Base-by-base conservation (phyloP, 2,113 vertebrate genomes). In the Sylvietta virens region DNA sequence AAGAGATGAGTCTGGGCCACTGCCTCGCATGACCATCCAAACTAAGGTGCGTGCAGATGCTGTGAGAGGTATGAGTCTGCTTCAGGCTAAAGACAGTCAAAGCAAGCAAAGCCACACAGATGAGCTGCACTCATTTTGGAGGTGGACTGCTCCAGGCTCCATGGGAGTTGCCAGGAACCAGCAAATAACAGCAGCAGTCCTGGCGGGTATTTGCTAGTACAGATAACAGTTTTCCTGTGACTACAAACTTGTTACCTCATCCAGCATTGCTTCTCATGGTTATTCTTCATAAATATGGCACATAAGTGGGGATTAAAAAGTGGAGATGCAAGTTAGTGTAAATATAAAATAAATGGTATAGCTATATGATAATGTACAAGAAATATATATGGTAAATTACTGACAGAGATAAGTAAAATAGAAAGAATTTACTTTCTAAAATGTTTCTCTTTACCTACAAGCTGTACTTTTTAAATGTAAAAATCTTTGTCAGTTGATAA, bases 391-490 rank as follows among this genome's bases (percentile, higher is more conserved):
- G 22, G 21, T 22, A 47, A 66, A 67, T 56, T 66, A 33, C 16
- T 56, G 28, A 31, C n/a, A 16, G 8, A 30, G 33, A 45, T 39
- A 56, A 39, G 27, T 39, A 67, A 37, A 66, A 47, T 21, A 31
- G 21, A 54, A 92, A 72, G 12, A 35, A 58, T 45, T 74, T 82
- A 58, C 37, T 93, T 95, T 93, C 62, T 54, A 44, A 45, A 84
- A 80, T 72, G 39, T 80, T 96, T 86, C n/a, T 61, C 42, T 85
- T 91, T 88, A 39, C 77, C 30, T 83, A 57, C 24, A 94, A 79
- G 22, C 40, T 73, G 19, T 81, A 39, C 16, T 90, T 95, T 89
- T 91, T 23, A 74, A 83, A 81, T n/a, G 90, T 81, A 69, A 94
- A 95, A 62, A 15, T 40, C 35, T 37, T 83, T 73, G 26, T 50